These are phyloP conservation scores for Collichthys lucidus DNA, from an alignment of 2,113 vertebrate genomes.

Conservation along the genomic window DNA sequence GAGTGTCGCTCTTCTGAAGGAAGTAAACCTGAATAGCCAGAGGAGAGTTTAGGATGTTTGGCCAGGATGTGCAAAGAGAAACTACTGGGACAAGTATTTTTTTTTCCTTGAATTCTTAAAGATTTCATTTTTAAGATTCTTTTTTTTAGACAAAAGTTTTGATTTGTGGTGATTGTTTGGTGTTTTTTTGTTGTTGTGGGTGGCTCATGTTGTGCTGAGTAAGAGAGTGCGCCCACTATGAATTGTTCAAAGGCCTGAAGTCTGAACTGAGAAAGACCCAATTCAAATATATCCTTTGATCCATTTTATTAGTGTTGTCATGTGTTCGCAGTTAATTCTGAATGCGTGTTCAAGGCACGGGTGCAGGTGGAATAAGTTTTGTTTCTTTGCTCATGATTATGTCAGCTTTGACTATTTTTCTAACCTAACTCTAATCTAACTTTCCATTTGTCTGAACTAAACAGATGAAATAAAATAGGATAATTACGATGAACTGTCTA, in stretches of 20 bases:
- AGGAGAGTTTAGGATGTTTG: constrained; percentile 34
- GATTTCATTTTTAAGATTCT: constrained; percentile 10
- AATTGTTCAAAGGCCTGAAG: constrained; percentile 51
- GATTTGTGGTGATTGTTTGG: constrained; percentile 11
- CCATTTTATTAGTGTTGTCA: constrained; percentile 64
- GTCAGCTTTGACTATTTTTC: neutral
- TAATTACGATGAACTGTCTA: neutral
- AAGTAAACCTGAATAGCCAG: constrained; percentile 61
- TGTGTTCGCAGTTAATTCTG: constrained; percentile 56
- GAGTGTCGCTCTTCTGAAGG: constrained; percentile 40
- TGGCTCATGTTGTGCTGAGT: constrained; percentile 63
- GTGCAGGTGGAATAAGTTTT: constrained; percentile 20
- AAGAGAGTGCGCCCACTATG: constrained; percentile 44
- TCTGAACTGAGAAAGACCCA: constrained; percentile 39
- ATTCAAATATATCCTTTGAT: constrained; percentile 61
- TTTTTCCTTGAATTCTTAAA: neutral
- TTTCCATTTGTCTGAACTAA: constrained; percentile 2
- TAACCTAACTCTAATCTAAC: too few relatives aligned
- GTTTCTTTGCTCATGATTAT: constrained; percentile 12
- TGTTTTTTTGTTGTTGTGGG: constrained; percentile 36
- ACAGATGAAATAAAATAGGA: neutral
- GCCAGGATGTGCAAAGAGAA: constrained; percentile 17
- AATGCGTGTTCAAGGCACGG: constrained; percentile 39
- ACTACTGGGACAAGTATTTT: neutral
- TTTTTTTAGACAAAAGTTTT: constrained; percentile 44